Evolutionary conservation across 2,888 invertebrate genomes (phyloP), one percentile per base, ranked within the genome.

Genomic region (Operophtera brumata): DNA sequence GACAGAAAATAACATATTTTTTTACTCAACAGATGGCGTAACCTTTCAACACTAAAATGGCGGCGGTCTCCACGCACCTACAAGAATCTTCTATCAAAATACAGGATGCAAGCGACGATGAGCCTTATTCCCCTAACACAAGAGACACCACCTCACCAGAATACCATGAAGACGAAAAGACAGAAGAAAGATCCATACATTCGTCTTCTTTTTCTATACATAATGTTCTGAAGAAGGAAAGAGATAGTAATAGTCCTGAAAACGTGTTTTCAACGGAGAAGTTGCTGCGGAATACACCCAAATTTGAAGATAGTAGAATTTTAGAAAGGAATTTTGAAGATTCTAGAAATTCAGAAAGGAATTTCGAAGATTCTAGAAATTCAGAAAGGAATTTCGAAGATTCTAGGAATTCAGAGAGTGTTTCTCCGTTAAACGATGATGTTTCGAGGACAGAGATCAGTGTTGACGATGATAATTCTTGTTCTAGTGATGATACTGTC

Each of bases 401-500:
- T 20, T 55, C 56, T 36, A 71, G 83, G 36, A 70, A 76, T 40
- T 83, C 84, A 1, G 83, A 78, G 56, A 82, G 82, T 57, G 69
- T 80, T 8, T 84, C 84, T 57, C 84, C 83, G 2, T 71, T 85
- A 3, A 85, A 85, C 10, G 85, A 86, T 14, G 84, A 84, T 6
- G 82, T 80, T 25, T 82, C 77, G 9, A 78, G 88, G 67, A 80
- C 84, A 10, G 88, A 88, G 60, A 87, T 89, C 30, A 89, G 90
- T 56, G 84, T 91, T 10, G 90, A 88, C 54, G 91, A 91, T 63
- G 92, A 92, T 12, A 91, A 92, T 59, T 94, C 94, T 56, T 93
- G 94, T 62, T 93, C 94, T 65, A 94, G 94, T 67, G 95, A 95
- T 69, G 95, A 95, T 71, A 96, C 96, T 39, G 96, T 95, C 3